phyloP scores from a whole-genome alignment of 2,888 invertebrate genomes.

The Ennomos fuscantarius region DNA sequence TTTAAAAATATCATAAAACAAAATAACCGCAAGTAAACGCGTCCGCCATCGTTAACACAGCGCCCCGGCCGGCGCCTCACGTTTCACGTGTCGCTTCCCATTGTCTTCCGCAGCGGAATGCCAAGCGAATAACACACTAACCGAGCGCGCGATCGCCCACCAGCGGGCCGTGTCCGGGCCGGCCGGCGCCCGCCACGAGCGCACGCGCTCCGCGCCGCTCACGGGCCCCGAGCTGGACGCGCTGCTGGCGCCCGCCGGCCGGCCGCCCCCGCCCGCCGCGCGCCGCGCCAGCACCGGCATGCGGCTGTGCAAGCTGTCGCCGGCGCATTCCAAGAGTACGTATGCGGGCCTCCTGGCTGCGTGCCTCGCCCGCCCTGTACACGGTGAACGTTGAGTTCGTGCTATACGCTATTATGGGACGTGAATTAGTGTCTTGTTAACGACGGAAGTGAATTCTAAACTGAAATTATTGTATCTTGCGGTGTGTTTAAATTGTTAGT shows the following conservation, averaged over 20 bases:
- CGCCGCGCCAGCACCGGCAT: slow-evolving; percentile 78
- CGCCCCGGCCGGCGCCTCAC: slow-evolving; percentile 74
- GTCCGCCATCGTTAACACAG: slow-evolving; percentile 45
- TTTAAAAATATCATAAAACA: not conserved
- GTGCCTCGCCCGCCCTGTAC: slow-evolving; percentile 2
- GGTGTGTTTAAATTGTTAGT: no score
- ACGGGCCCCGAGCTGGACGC: slow-evolving; percentile 81
- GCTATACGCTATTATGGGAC: no score
- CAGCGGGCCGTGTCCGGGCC: slow-evolving; percentile 76
- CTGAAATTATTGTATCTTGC: no score
- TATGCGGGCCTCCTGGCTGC: slow-evolving; percentile 48
- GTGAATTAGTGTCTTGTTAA: no score
- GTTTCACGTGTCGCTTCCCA: slow-evolving; percentile 74
- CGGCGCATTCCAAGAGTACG: slow-evolving; percentile 81
- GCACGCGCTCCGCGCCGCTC: slow-evolving; percentile 83
- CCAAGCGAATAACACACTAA: slow-evolving; percentile 80
- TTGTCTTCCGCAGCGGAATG: slow-evolving; percentile 70
- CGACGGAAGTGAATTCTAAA: no score
- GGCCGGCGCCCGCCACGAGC: slow-evolving; percentile 56
- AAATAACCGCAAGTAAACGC: slow-evolving; percentile 27
- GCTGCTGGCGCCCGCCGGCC: slow-evolving; percentile 59
- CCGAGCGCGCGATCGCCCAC: slow-evolving; percentile 71
- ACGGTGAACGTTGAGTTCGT: no score
- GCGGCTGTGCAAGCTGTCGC: slow-evolving; percentile 74
- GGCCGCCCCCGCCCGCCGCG: slow-evolving; percentile 62